These are phyloP conservation scores for Phalangium opilio DNA, from an alignment of 2,888 invertebrate species.

Conservation along the genomic window DNA sequence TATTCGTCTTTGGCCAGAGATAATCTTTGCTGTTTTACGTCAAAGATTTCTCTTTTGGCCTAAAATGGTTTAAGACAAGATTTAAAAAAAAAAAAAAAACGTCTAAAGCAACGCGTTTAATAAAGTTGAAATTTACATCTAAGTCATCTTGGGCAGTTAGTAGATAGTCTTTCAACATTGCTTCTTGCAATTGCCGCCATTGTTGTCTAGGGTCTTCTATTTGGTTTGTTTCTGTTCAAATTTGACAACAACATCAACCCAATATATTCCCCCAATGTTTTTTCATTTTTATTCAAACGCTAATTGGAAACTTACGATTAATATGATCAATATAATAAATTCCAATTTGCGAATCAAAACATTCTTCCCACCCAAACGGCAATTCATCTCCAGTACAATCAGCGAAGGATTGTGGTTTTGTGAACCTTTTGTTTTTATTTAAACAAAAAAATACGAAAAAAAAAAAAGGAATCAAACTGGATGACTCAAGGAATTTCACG, in stretches of 20 bases:
- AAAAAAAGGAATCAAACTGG: too few relatives aligned
- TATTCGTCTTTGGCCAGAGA: slow-evolving; percentile 90
- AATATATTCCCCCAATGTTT: too few relatives aligned
- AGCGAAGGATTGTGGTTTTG: slow-evolving; percentile 91
- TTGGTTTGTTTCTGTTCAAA: slow-evolving; percentile 72
- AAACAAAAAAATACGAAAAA: too few relatives aligned
- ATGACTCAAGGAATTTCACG: too few relatives aligned
- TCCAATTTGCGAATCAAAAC: slow-evolving; percentile 82
- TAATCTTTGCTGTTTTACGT: slow-evolving; percentile 85
- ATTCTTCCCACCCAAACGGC: slow-evolving; percentile 94
- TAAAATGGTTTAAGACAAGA: slow-evolving; percentile 26
- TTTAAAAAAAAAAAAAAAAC: too few relatives aligned
- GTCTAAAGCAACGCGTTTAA: too few relatives aligned
- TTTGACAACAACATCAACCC: too few relatives aligned
- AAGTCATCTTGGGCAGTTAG: slow-evolving; percentile 88
- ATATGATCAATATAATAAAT: slow-evolving; percentile 94
- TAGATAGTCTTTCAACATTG: slow-evolving; percentile 90
- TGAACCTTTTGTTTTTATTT: slow-evolving; percentile 47
- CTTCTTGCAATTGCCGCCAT: slow-evolving; percentile 92
- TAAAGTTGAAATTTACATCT: slow-evolving; percentile 47
- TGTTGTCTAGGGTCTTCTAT: slow-evolving; percentile 90
- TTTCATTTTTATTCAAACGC: too few relatives aligned
- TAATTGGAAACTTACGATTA: slow-evolving; percentile 55
- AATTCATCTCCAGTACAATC: slow-evolving; percentile 96
- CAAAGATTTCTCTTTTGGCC: slow-evolving; percentile 93